Base-by-base conservation (phyloP, 2,113 vertebrate genomes). In the Pterophyllum scalare region DNA sequence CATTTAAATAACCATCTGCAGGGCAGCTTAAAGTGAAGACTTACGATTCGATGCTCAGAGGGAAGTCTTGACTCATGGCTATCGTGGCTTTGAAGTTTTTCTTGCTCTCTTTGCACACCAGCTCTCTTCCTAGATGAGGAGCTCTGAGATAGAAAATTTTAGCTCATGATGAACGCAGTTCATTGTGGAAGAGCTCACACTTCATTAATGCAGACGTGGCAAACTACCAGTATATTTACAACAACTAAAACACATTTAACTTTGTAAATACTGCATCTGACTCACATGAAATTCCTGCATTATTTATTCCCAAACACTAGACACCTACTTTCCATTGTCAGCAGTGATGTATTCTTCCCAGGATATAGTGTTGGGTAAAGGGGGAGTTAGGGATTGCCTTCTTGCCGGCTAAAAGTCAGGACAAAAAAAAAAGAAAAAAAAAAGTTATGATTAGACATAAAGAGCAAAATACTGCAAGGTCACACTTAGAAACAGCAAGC, bases 61-160 rank as follows among this genome's bases (percentile, higher is more conserved):
- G 98, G 81, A 99, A 99, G 62, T 99, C 98, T 93, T 99, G 98
- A 95, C 98, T 99, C 99, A 99, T 99, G 80, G 99, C 99, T 94
- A 99, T 97, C 0, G 98, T 99, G 81, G 98, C 98, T 96, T 99
- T 99, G 89, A 99, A 99, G 58, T 97, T 98, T 93, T 99, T 99
- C 96, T 99, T 99, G 96, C 97, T 99, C 89, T 99, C 98, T 93
- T 99, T 99, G 94, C 98, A 99, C 60, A 98, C 97, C 75, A 98
- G 96, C 92, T 99, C 98, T 95, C 98, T 96, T 56, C 98, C 98
- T 49, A 99, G 96, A 90, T 99, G 97, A 93, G 98, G 98, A 62
- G 98, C 97, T 96, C 98, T 99, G 88, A 59, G 33, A 46, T 49
- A 87, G 33, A 24, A 57, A 77, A 1, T 22, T 0, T 46, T 7